Conservation (phyloP, 2,888 invertebrate genomes). For the Itoplectis maculator region DNA sequence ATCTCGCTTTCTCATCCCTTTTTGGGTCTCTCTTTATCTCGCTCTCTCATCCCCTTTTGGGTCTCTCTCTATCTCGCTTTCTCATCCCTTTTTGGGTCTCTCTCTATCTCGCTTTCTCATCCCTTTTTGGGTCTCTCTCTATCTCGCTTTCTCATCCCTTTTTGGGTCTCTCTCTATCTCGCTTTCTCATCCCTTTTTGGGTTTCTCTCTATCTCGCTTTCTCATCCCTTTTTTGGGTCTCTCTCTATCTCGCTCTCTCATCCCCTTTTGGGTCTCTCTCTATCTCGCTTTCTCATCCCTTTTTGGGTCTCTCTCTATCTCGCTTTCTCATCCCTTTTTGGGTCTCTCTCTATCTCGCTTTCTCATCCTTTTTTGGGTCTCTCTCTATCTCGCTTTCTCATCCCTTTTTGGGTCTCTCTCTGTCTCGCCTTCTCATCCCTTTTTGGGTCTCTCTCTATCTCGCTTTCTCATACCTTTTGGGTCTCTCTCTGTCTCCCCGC, state of each 20-base stretch:
- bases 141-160: neutral
- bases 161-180: no score
- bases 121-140: neutral
- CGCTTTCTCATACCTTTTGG: neutral
- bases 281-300: neutral
- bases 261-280: neutral
- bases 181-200: neutral
- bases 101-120: neutral
- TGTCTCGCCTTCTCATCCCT: neutral
- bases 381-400: neutral
- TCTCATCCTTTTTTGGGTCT: neutral
- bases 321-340: neutral
- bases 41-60: neutral
- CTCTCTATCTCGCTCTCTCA: no score
- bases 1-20: neutral
- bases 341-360: no score
- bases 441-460: neutral
- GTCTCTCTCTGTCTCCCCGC: no score
- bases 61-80: no score
- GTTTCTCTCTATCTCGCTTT: no score
- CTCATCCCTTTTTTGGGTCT: neutral
- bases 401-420: neutral
- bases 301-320: neutral
- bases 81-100: neutral
- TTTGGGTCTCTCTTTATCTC: no score